These are phyloP conservation scores for Chromis chromis DNA, from an alignment of 2,797 vertebrate species.

Conservation along the genomic window DNA sequence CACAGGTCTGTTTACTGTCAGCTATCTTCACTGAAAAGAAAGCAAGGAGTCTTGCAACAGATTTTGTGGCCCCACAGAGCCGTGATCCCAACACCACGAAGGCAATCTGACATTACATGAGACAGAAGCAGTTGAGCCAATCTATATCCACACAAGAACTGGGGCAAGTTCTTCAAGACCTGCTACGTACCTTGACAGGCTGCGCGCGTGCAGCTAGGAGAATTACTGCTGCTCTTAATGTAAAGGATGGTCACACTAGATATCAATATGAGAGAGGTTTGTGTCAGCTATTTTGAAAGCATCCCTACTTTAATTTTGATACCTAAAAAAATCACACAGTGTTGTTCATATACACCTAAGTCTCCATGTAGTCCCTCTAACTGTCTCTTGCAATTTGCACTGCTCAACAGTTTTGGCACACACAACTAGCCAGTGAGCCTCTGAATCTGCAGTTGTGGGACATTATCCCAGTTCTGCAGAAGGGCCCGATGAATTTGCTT, in stretches of 20 bases:
- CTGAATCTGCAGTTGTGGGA: slow-evolving; percentile 28
- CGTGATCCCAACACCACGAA: not conserved
- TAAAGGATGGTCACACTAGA: not conserved
- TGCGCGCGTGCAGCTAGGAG: not conserved
- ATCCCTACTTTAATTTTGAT: too few species aligned
- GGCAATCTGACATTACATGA: not conserved
- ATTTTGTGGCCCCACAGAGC: not conserved
- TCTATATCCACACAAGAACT: not conserved
- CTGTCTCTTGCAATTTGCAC: slow-evolving; percentile 20
- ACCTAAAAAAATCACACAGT: too few species aligned
- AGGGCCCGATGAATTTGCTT: slow-evolving; percentile 40
- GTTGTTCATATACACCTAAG: too few species aligned
- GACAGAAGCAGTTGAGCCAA: not conserved
- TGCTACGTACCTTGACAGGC: not conserved
- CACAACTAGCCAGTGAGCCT: slow-evolving; percentile 12
- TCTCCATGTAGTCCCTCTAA: slow-evolving; percentile 16
- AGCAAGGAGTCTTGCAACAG: not conserved
- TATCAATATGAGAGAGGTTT: too few species aligned
- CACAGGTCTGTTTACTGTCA: not conserved
- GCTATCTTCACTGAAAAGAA: not conserved
- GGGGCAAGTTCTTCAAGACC: not conserved
- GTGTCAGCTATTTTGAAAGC: too few species aligned
- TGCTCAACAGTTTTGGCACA: slow-evolving; percentile 28
- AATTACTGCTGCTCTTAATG: not conserved
- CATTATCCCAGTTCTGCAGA: slow-evolving; percentile 30